A percentile compares a stretch with the other conserved stretches of the same genome.
Conservation (phyloP, 1,140 invertebrate species). For the Drosophila watanabei region DNA sequence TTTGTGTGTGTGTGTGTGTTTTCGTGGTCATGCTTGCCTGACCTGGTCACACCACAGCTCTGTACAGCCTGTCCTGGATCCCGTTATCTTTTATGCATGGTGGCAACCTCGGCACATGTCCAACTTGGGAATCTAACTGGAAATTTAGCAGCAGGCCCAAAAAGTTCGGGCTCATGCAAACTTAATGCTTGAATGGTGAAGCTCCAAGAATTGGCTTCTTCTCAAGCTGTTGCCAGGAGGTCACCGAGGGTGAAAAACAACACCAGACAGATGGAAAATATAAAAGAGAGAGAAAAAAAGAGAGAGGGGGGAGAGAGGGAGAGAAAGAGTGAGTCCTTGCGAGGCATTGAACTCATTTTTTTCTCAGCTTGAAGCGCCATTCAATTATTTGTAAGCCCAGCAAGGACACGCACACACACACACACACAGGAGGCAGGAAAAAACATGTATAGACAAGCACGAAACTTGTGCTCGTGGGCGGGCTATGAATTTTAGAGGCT, state of each 20-base stretch:
- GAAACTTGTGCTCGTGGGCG: conserved; percentile 19
- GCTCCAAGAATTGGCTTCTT: conserved; percentile 46
- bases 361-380: conserved; percentile 20
- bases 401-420: conserved; percentile 41
- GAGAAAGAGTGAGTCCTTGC: background rate
- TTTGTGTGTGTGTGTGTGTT: background rate
- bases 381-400: conserved; percentile 50
- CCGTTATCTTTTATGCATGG: conserved; percentile 58
- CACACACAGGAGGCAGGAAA: background rate
- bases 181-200: conserved; percentile 39
- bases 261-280: conserved; percentile 25
- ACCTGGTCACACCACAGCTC: conserved; percentile 3
- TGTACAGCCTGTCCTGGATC: background rate
- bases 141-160: conserved; percentile 16
- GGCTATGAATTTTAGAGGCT: conserved; percentile 68
- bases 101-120: conserved; percentile 48
- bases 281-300: background rate
- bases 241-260: background rate
- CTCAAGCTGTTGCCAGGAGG: conserved; percentile 45
- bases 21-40: background rate
- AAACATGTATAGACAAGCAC: conserved; percentile 8
- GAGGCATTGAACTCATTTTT: conserved; percentile 44
- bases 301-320: background rate
- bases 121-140: conserved; percentile 4
- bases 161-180: conserved; percentile 49